Base-by-base conservation (phyloP, 2,888 invertebrate species). In the Lypha dubia region DNA sequence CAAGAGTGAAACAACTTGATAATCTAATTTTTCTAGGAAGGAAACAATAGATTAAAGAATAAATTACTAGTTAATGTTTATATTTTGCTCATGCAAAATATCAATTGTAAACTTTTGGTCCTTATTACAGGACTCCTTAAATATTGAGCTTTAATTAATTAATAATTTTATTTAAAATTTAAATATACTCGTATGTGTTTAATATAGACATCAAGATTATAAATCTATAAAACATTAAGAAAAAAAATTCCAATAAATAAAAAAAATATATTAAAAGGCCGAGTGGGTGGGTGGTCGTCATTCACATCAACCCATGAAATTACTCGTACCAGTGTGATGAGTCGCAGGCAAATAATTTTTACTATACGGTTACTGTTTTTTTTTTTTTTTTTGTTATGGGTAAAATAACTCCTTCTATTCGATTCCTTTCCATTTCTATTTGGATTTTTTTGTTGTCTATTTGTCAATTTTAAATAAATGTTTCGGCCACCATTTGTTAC, bases 401-500 rank as follows among this genome's bases (percentile, higher is more conserved):
- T 53, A 15, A 22, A n/a, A 35, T 60, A 62, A 53, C 6, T 46
- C 46, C 5, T 17, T 46, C 49, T 20, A 15, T 41, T 44, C 24
- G 7, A 41, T 65, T 58, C 62, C 74, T 46, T 70, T 74, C 76
- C 76, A 62, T 73, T 77, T 80, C 80, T 71, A 75, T 49, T 68
- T 22, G 9, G 53, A 63, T 58, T 11, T 35, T 77, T 44, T 60
- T 32, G 49, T 24, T n/a, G 38, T 22, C 24, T 49, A 20, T 60
- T 60, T 49, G 13, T 65, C 20, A 79, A 70, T 84, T 89, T 92
- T 92, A 92, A 89, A 92, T 92, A 91, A 92, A 92, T 90, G 92
- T 92, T 90, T 92, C 92, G 90, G 92, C 90, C 86, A 91, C 91
- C 91, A 92, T 92, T 90, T 92, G 92, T 91, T 92, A 92, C 92